Percentiles rank a stretch among this genome's conserved stretches.
phyloP scores from a whole-genome alignment of 2,888 invertebrate genomes.

The Phania funesta region DNA sequence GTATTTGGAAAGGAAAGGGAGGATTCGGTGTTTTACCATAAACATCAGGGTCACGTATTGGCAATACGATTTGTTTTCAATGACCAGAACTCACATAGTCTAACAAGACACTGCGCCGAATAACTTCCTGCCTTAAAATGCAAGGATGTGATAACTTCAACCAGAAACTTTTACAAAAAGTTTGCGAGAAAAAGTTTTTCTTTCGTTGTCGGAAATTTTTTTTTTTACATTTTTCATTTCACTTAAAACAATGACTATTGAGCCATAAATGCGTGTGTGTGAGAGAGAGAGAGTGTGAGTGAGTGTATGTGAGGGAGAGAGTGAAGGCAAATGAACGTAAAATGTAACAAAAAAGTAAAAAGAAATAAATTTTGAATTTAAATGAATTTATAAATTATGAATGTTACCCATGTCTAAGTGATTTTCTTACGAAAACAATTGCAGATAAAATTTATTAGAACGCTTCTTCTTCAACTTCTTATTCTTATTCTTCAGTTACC shows the following conservation, averaged over 20 bases:
- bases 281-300: too few relatives aligned
- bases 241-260: too few relatives aligned
- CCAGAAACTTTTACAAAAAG: slow-evolving; percentile 17
- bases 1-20: too few relatives aligned
- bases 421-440: slow-evolving; percentile 29
- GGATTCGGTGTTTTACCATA: too few relatives aligned
- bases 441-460: slow-evolving; percentile 33
- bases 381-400: slow-evolving; percentile 34
- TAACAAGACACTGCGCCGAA: neutral
- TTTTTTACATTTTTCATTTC: slow-evolving; percentile 1
- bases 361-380: too few relatives aligned
- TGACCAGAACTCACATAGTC: neutral
- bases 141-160: slow-evolving; percentile 15
- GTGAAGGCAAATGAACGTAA: too few relatives aligned
- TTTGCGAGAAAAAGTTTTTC: slow-evolving; percentile 35
- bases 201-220: neutral
- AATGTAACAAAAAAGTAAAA: too few relatives aligned
- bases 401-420: neutral
- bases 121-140: neutral
- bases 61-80: neutral
- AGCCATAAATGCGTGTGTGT: too few relatives aligned
- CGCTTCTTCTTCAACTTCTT: too few relatives aligned
- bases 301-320: too few relatives aligned
- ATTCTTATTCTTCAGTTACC: too few relatives aligned
- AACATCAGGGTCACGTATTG: too few relatives aligned